Evolutionary conservation across 2,888 invertebrate species (phyloP).

Genomic region (Melinopterus prodromus): DNA sequence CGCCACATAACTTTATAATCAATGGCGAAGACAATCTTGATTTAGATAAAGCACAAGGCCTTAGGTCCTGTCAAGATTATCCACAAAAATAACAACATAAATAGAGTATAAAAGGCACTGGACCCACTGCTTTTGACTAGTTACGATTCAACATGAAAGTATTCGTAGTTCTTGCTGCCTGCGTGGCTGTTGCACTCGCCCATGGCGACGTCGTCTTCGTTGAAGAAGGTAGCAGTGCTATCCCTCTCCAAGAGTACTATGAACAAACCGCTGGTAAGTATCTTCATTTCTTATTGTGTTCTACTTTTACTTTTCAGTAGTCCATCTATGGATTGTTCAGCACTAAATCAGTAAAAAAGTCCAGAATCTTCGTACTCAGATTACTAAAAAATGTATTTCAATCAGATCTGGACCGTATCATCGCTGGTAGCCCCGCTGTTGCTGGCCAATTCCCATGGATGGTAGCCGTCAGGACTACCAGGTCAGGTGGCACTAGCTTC

Average conservation of each 20-base stretch:
- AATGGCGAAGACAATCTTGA: neutral
- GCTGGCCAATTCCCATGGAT: slow-evolving; percentile 51
- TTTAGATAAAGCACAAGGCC: neutral
- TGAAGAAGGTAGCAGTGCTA: neutral
- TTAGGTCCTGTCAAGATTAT: neutral
- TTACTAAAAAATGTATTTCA: neutral
- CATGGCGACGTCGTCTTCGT: slow-evolving; percentile 14
- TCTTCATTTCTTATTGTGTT: neutral
- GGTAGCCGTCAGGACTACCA: slow-evolving; percentile 41
- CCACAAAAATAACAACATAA: neutral
- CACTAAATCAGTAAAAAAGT: too few species aligned
- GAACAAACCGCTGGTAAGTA: neutral
- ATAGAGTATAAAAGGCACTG: neutral
- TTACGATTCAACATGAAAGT: slow-evolving; percentile 26
- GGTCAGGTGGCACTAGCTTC: slow-evolving; percentile 30
- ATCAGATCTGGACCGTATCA: slow-evolving; percentile 39
- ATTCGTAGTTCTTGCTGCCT: slow-evolving; percentile 23
- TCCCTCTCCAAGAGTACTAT: slow-evolving; percentile 25
- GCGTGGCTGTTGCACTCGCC: slow-evolving; percentile 17
- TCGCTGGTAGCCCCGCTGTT: slow-evolving; percentile 46
- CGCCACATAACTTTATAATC: neutral
- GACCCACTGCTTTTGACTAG: neutral
- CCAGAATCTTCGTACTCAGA: too few species aligned
- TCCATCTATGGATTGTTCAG: neutral
- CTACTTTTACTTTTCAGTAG: neutral